phyloP scores from a whole-genome alignment of 2,797 vertebrate genomes.

The Acipenser ruthenus region DNA sequence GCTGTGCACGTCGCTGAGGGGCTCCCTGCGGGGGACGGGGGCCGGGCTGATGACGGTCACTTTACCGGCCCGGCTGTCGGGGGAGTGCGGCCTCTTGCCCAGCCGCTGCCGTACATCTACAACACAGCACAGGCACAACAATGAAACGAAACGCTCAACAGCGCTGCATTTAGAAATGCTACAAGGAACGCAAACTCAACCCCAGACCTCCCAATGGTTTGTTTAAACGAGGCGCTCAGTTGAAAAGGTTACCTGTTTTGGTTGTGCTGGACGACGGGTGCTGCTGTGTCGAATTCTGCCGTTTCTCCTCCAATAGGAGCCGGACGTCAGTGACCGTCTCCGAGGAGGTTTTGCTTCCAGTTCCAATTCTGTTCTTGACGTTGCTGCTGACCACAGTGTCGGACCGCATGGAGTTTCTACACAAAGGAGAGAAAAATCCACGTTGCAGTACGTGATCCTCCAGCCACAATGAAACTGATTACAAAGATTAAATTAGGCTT shows the following conservation, averaged over 20 bases:
- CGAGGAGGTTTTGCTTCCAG: conserved; percentile 58
- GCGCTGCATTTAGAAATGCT: no score
- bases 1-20: conserved; percentile 81
- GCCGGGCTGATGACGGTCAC: conserved; percentile 52
- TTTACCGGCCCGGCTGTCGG: conserved; percentile 60
- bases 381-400: conserved; percentile 59
- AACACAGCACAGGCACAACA: conserved; percentile 8
- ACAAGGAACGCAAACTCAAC: not conserved
- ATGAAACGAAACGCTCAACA: not conserved
- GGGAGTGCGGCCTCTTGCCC: conserved; percentile 83
- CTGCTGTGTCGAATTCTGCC: conserved; percentile 61
- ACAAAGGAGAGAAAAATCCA: not conserved
- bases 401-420: conserved; percentile 74
- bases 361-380: conserved; percentile 75
- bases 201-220: not conserved
- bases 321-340: conserved; percentile 82
- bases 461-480: not conserved
- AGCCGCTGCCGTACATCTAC: conserved; percentile 84
- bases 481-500: no score
- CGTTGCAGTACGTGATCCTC: not conserved
- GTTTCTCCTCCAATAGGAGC: conserved; percentile 86
- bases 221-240: not conserved
- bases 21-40: conserved; percentile 62
- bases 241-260: conserved; percentile 65
- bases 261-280: conserved; percentile 38